phyloP scores from a whole-genome alignment of 2,888 invertebrate genomes.

The Troilus luridus region DNA sequence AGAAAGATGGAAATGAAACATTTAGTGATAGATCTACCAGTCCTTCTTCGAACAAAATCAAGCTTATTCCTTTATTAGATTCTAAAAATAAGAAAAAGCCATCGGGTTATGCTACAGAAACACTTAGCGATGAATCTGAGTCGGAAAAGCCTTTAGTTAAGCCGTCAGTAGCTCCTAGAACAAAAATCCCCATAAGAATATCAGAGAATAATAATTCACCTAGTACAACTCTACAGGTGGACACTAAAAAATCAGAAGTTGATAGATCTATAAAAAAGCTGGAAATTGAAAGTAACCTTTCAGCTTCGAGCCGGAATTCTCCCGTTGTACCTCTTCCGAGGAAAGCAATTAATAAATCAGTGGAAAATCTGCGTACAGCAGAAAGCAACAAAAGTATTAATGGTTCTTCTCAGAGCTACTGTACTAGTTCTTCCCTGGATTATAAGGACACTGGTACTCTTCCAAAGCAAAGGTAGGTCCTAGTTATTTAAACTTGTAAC shows the following conservation, averaged over 20 bases:
- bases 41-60: conserved; percentile 50
- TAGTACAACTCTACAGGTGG: neutral
- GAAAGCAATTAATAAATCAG: conserved; percentile 28
- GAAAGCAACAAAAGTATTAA: conserved; percentile 3
- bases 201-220: neutral
- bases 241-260: neutral
- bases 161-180: neutral
- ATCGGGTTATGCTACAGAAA: conserved; percentile 56
- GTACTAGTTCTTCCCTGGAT: conserved; percentile 61
- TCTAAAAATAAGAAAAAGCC: conserved; percentile 55
- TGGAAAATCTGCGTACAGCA: neutral
- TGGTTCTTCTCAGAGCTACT: conserved; percentile 57
- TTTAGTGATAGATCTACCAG: conserved; percentile 47
- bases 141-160: neutral
- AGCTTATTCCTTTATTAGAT: conserved; percentile 47
- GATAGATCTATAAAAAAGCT: neutral
- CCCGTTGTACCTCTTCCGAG: conserved; percentile 34
- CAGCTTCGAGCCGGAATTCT: neutral
- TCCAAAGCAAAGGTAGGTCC: conserved; percentile 57
- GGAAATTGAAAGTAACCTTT: neutral
- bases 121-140: conserved; percentile 54
- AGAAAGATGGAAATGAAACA: conserved; percentile 52
- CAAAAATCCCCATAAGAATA: neutral
- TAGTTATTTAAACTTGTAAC: neutral
- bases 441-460: conserved; percentile 60